Base-by-base conservation (phyloP, 2,888 invertebrate genomes). In the Eupithecia inturbata region DNA sequence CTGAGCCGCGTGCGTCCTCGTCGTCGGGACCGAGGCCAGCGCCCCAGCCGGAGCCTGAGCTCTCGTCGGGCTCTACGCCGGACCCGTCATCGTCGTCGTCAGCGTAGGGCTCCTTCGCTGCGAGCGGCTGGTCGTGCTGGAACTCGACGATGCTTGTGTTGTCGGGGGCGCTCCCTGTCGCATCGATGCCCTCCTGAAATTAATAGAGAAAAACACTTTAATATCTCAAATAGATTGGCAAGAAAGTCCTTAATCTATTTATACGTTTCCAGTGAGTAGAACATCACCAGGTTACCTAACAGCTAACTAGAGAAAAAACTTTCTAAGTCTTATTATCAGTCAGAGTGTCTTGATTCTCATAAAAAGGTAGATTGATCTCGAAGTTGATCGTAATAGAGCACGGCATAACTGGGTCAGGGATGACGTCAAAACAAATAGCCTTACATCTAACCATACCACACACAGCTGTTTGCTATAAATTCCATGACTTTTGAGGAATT, bases 41-140 rank as follows among this genome's bases (percentile, higher is more conserved):
- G 80, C 94, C 97, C 94, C 96, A 96, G 80, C 98, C 98, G 89
- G 97, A 97, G 84, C 98, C 98, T 87, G 97, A 97, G 87, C 97
- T 97, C 95, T 97, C 97, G 92, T 97, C 97, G 91, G 96, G 89
- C 88, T 95, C 96, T 95, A 97, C 95, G 88, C 97, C 97, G 85
- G 96, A 95, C 84, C 95, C 96, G 85, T 97, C 97, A 78, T 86
- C 86, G 70, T 78, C 80, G 91, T 97, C 97, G 93, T 97, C 97
- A 88, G 97, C 95, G 92, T 96, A 97, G 83, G 96, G 95, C 87
- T 97, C 97, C 87, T 95, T 95, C 84, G 94, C 70, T 57, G 57
- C 26, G 89, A 93, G 88, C 73, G 92, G 92, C 80, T 93, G 95
- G 86, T 93, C 92, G 88, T 87, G 90, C 82, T 90, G 92, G 73